Evolutionary conservation across 2,113 vertebrate species (phyloP), one percentile per base, ranked within the genome.

Genomic region (Enhydra lutris): DNA sequence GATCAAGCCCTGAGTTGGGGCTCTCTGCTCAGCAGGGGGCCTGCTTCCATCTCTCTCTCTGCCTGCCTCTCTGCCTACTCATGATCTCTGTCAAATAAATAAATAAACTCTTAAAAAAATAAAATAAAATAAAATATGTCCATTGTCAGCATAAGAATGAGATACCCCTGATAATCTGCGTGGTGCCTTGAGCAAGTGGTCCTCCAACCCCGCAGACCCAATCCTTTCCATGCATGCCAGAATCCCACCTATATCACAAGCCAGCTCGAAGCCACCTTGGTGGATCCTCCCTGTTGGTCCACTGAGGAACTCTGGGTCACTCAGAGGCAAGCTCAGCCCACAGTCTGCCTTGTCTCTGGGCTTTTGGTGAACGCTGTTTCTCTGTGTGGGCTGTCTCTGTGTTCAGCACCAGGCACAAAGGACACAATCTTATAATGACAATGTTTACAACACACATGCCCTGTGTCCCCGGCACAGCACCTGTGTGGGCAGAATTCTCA

Each of bases 391-490:
- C 34, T 45, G 63, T 23, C 29, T 42, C 85, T 47, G 47, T 3
- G 29, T 36, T 17, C 36, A 50, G 36, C 9, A 34, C 29, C 69
- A 31, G 69, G 65, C 15, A 67, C 39, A 14, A 34, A 59, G 47
- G 29, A 15, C 0, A 0, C 9, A 39, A 14, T 15, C 42, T 50
- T 71, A 1, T 39, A 20, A 20, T 1, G 9, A 7, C 13, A 50
- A n/a, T 59, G 57, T 81, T 59, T 65, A 63, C 5, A 7, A 14
- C 5, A 31, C 42, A 82, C n/a, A 5, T 45, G 8, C 6, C 59
- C 17, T 10, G 52, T 50, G 39, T 85, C 52, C 57, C 69, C 36
- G 59, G n/a, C 67, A 24, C 1, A 47, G 83, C 23, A 4, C 52
- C 31, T 4, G 7, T 5, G 29, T 18, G 36, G 67, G 82, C 7